phyloP scores from a whole-genome alignment of 2,113 vertebrate genomes.

The Pseudorhombus dupliciocellatus region DNA sequence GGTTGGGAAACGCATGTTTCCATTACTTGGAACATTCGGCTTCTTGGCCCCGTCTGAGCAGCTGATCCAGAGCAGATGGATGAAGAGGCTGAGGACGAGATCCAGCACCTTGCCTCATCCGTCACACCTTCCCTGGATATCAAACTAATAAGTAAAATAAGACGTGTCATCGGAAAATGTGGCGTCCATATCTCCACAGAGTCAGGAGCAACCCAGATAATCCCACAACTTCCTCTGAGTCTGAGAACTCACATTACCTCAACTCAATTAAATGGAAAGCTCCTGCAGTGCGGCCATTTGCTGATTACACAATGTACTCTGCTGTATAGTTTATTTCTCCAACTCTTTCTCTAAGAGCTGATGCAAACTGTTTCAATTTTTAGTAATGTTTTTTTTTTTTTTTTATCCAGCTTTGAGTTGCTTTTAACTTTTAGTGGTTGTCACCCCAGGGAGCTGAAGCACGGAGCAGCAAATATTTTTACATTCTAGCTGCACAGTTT shows the following conservation, averaged over 20 bases:
- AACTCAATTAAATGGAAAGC: not conserved
- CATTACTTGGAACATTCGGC: conserved; percentile 60
- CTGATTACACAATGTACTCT: conserved; percentile 35
- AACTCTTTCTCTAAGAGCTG: not conserved
- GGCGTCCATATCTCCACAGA: not conserved
- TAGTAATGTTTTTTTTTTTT: conserved; percentile 15
- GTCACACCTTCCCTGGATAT: conserved; percentile 15
- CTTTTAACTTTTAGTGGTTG: conserved; percentile 32
- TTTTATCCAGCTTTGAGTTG: not conserved
- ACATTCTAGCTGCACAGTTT: conserved; percentile 12
- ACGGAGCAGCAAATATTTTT: conserved; percentile 21
- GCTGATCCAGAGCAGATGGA: conserved; percentile 50
- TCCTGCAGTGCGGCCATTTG: conserved; percentile 25
- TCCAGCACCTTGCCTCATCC: conserved; percentile 32
- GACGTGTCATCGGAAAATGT: not conserved
- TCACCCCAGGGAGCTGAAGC: conserved; percentile 18
- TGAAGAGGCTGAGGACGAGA: conserved; percentile 24
- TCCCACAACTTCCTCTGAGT: not conserved
- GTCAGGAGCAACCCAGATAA: not conserved
- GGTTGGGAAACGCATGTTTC: conserved; percentile 55
- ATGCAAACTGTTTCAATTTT: conserved; percentile 39
- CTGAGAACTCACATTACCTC: not conserved
- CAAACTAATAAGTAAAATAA: not conserved
- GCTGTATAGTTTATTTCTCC: not conserved
- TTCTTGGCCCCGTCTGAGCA: conserved; percentile 27